Conservation (phyloP, 1,140 invertebrate species). For the Mercenaria mercenaria region DNA sequence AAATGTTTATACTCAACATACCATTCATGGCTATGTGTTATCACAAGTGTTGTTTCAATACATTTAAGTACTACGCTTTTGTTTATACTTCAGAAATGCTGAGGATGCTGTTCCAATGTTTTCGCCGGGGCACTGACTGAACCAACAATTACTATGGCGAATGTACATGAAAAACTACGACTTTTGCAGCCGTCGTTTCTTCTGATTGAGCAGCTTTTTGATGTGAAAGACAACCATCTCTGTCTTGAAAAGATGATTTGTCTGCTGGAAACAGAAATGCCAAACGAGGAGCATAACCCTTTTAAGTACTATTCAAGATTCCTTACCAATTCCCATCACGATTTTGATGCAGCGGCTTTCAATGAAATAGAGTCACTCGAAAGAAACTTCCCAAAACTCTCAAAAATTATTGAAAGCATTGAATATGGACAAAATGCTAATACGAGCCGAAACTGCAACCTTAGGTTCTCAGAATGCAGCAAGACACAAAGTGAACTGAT, state of each 20-base stretch:
- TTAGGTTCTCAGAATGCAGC: background rate
- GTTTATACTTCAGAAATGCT: no score
- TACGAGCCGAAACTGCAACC: background rate
- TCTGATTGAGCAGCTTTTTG: background rate
- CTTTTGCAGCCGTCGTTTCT: background rate
- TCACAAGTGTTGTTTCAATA: no score
- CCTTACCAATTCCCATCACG: background rate
- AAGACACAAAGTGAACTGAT: background rate
- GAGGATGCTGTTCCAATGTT: no score
- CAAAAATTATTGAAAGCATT: background rate
- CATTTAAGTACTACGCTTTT: no score
- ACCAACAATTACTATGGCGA: background rate
- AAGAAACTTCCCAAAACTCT: background rate
- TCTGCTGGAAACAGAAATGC: no score
- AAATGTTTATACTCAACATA: no score
- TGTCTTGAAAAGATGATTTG: no score
- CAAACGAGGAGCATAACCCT: no score
- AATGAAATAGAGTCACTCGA: background rate
- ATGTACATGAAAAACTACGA: background rate
- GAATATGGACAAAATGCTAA: background rate
- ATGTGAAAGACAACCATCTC: no score
- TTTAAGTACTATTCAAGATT: no score
- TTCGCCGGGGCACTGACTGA: no score
- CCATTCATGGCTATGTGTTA: no score
- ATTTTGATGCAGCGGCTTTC: background rate